phyloP scores from a whole-genome alignment of 2,888 invertebrate genomes.

The Chaitophorus viminalis region DNA sequence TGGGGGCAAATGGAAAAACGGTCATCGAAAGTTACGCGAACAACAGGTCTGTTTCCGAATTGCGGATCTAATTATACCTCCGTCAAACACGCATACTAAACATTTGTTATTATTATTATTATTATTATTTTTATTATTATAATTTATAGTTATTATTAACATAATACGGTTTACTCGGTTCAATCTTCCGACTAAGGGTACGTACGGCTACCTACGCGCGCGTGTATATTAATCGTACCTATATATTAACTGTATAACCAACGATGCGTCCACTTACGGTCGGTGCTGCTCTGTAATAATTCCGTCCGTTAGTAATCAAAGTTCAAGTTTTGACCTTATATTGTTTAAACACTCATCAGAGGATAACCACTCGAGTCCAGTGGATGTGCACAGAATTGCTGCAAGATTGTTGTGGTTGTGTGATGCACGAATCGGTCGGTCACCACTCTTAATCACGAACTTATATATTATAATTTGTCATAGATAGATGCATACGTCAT shows the following conservation, averaged over 20 bases:
- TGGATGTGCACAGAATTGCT: no score
- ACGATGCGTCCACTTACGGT: no score
- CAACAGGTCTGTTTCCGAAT: background rate
- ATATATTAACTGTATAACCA: no score
- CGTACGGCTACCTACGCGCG: background rate
- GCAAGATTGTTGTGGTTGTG: no score
- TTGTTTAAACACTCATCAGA: slow-evolving; percentile 12
- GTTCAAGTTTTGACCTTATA: slow-evolving; percentile 46
- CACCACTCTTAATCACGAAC: no score
- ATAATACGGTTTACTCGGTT: background rate
- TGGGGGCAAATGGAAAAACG: background rate
- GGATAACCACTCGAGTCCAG: background rate
- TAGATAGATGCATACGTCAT: no score
- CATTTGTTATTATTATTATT: no score
- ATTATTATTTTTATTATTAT: no score
- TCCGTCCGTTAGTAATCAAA: slow-evolving; percentile 46
- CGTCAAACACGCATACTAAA: background rate
- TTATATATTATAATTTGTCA: no score
- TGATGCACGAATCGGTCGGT: no score
- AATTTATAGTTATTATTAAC: background rate
- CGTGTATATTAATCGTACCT: no score
- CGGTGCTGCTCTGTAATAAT: background rate
- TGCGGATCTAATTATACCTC: background rate
- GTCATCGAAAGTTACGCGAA: background rate
- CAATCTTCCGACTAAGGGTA: no score